Percentiles rank a stretch among this genome's conserved stretches.
These are phyloP conservation scores for Ips nitidus DNA, from an alignment of 1,140 invertebrate genomes.

Conservation along the genomic window DNA sequence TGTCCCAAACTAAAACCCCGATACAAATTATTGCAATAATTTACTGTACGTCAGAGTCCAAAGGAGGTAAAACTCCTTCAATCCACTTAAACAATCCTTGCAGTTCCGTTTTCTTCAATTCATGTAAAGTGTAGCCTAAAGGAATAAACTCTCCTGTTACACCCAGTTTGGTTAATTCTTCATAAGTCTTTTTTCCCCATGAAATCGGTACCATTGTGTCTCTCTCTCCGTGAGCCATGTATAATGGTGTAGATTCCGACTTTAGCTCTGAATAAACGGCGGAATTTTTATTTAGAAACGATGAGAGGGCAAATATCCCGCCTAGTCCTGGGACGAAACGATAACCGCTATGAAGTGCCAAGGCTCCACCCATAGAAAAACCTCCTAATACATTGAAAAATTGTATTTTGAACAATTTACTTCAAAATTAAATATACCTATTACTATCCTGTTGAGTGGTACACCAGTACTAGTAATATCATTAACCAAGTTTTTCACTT, in stretches of 20 bases:
- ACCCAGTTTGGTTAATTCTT: conserved; percentile 53
- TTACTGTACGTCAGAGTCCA: conserved; percentile 11
- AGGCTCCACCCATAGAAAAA: conserved; percentile 76
- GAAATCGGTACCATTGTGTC: conserved; percentile 58
- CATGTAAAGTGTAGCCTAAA: conserved; percentile 58
- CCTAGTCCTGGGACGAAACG: conserved; percentile 62
- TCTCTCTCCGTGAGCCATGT: conserved; percentile 56
- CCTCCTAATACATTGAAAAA: conserved; percentile 56
- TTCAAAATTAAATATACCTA: conserved; percentile 53
- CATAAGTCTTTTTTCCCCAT: conserved; percentile 58
- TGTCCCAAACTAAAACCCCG: too few species aligned
- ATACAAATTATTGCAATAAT: too few species aligned
- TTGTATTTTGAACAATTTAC: neutral
- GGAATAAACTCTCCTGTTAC: conserved; percentile 56
- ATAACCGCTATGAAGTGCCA: conserved; percentile 68
- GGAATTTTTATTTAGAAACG: conserved; percentile 70
- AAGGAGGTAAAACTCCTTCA: conserved; percentile 50
- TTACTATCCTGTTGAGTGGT: conserved; percentile 63
- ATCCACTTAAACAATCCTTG: conserved; percentile 58
- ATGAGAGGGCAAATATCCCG: conserved; percentile 70
- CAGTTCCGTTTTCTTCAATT: conserved; percentile 56
- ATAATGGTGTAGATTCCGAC: conserved; percentile 42
- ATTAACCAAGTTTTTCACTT: conserved; percentile 62
- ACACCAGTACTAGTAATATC: conserved; percentile 65
- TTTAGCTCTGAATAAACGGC: conserved; percentile 56